These are phyloP conservation scores for Heliconius hewitsoni DNA, from an alignment of 1,140 invertebrate genomes.

Conservation along the genomic window DNA sequence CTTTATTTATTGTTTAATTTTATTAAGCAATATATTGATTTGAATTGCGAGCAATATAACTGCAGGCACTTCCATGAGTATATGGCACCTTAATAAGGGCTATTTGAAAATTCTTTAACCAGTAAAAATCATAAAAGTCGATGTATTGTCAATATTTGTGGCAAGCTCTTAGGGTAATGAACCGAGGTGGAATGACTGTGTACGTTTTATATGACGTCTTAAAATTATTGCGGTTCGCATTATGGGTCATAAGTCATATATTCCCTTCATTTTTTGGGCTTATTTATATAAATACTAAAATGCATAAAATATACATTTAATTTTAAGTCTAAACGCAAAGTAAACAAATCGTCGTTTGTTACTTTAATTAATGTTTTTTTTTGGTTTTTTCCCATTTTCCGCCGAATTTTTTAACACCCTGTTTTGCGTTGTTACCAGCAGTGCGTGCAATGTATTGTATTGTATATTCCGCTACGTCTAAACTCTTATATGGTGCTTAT, in stretches of 20 bases:
- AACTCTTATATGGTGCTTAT: no score
- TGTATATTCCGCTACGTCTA: no score
- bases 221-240: conserved; percentile 14
- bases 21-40: background rate
- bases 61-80: background rate
- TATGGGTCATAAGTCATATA: conserved; percentile 7
- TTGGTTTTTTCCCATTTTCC: no score
- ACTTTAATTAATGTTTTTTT: no score
- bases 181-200: conserved; percentile 36
- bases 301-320: background rate
- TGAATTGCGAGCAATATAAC: background rate
- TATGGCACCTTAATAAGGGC: conserved; percentile 1
- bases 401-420: no score
- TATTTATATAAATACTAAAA: background rate
- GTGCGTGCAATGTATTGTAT: no score
- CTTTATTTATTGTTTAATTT: background rate
- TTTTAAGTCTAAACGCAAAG: no score
- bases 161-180: conserved; percentile 44
- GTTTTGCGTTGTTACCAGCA: no score
- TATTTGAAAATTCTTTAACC: conserved; percentile 12
- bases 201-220: conserved; percentile 18
- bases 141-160: conserved; percentile 37
- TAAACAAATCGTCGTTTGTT: no score
- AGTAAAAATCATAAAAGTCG: conserved; percentile 36
- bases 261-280: background rate